Base-by-base conservation (phyloP, 2,113 vertebrate species). In the Erythrocercus mccallii region DNA sequence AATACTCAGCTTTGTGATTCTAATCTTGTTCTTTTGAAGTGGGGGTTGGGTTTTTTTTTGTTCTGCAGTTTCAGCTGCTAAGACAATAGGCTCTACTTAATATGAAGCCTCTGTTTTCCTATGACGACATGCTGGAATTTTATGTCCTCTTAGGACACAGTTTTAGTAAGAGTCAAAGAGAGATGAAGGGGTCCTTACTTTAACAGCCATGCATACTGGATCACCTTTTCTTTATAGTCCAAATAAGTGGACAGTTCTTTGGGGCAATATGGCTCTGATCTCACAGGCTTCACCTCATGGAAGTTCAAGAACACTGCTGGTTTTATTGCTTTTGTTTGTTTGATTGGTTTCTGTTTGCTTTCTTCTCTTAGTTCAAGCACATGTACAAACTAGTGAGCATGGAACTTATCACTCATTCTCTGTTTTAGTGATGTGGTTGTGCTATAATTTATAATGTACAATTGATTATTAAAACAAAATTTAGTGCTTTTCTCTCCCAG, bases 51-150 rank as follows among this genome's bases (percentile, higher is more conserved):
- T 80, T 73, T 70, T 85, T 31, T 86, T 72, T 94, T 92, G 85
- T 96, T 93, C 90, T 90, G 40, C 50, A 70, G 25, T 77, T 93
- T 95, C 96, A 97, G 95, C 95, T 97, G 94, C 88, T 95, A 83
- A 96, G 72, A 97, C 94, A 96, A 96, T 92, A 94, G 79, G 57
- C 45, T 76, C 54, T 82, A 45, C 66, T 93, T 85, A 80, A 66
- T 24, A 45, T 50, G 64, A 96, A 93, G 45, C 50, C 25, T 96
- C 54, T 88, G 37, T 90, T 94, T 88, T 57, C 31, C 27, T 61
- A 9, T 42, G 79, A 82, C 69, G 71, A 80, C 33, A 31, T n/a
- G 45, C 23, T 12, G 9, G 42, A 90, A 61, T 92, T 94, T 58
- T 61, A 44, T 86, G 92, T 94, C 71, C 66, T 90, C 21, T 80